Percentiles rank a stretch among this genome's conserved stretches.
These are phyloP conservation scores for Lates calcarifer DNA, from an alignment of 2,113 vertebrate genomes.

Conservation along the genomic window DNA sequence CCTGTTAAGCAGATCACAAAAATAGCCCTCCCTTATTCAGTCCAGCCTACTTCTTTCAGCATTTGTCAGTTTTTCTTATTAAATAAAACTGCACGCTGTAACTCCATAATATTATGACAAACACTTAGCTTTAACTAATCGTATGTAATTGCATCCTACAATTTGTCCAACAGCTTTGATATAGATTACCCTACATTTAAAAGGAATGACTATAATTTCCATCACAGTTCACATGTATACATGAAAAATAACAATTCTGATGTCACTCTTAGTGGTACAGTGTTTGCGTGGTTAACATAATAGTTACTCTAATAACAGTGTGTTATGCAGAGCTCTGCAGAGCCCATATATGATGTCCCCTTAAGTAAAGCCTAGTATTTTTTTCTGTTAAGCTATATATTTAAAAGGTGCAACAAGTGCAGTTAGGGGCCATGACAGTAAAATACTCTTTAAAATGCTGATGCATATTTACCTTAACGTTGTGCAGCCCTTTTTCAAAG, in stretches of 20 bases:
- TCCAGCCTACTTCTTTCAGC: neutral
- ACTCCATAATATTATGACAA: neutral
- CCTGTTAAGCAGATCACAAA: slow-evolving; percentile 30
- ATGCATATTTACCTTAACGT: slow-evolving; percentile 89
- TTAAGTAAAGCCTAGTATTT: neutral
- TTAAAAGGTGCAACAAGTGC: neutral
- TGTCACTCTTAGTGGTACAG: neutral
- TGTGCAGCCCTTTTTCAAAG: slow-evolving; percentile 96
- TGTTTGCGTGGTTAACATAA: neutral
- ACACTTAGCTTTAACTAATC: neutral
- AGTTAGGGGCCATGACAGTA: neutral
- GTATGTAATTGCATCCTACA: no score
- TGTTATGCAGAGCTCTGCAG: slow-evolving; percentile 14
- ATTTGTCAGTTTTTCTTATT: neutral
- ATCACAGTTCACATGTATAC: neutral
- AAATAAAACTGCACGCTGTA: neutral
- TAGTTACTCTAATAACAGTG: slow-evolving; percentile 47
- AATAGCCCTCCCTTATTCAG: slow-evolving; percentile 11
- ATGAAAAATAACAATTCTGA: slow-evolving; percentile 1
- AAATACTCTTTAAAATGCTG: neutral
- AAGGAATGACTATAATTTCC: neutral
- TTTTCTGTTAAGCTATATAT: neutral
- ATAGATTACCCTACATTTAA: neutral
- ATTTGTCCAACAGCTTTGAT: neutral
- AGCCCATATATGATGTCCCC: neutral